phyloP scores from a whole-genome alignment of 2,113 vertebrate genomes.

The Protobothrops mucrosquamatus region DNA sequence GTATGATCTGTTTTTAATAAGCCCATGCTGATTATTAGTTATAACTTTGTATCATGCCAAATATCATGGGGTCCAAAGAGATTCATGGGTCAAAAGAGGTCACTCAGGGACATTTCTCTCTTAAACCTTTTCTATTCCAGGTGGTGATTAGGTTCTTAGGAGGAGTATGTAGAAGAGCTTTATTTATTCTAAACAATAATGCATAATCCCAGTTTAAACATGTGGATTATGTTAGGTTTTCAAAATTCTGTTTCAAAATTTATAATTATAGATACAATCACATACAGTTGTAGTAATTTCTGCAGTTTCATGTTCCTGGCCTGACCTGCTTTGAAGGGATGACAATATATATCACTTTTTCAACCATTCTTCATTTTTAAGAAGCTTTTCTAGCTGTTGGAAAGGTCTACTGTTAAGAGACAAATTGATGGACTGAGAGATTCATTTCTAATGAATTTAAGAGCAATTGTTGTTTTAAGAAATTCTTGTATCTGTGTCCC shows the following conservation, averaged over 20 bases:
- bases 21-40: too few species aligned
- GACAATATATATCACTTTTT: background rate
- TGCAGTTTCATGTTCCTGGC: background rate
- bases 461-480: background rate
- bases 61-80: too few species aligned
- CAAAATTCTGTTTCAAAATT: background rate
- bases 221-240: background rate
- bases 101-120: too few species aligned
- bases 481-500: background rate
- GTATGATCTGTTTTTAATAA: too few species aligned
- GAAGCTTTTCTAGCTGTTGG: background rate
- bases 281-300: background rate
- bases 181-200: background rate
- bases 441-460: background rate
- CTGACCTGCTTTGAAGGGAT: background rate
- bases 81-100: too few species aligned
- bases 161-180: too few species aligned
- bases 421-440: background rate
- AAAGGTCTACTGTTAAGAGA: background rate
- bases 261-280: background rate
- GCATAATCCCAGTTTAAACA: background rate
- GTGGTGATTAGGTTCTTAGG: too few species aligned
- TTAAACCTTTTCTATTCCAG: too few species aligned
- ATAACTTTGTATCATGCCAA: too few species aligned
- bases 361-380: background rate